Base-by-base conservation (phyloP, 1,140 invertebrate species). In the Ylistrum balloti region DNA sequence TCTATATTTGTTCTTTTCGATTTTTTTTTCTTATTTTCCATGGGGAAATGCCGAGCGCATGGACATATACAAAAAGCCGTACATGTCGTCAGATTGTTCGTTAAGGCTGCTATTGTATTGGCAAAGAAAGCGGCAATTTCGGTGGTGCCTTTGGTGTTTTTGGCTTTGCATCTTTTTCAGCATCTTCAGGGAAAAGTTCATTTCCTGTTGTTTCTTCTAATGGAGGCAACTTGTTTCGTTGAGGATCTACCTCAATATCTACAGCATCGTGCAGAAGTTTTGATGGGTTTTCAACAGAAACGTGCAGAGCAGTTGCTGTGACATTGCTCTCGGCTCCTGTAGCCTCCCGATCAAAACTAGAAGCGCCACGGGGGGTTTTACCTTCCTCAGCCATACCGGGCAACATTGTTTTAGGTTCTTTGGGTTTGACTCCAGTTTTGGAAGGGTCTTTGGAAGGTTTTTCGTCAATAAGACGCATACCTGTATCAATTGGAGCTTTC, bases 341-440 rank as follows among this genome's bases (percentile, higher is more conserved):
- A 74, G 56, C 56, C 56, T 17, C 56, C 56, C 17, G 56, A 28
- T 28, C 56, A 9, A 28, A 74, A 74, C 56, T 28, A 74, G 56
- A 28, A 17, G 56, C 7, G 56, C 28, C 56, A 74, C 22, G n/a
- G 17, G 56, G 56, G 17, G 3, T 74, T 74, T 74, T 74, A 74
- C 56, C 28, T 74, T 74, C 56, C 56, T 74, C 56, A 74, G 56
- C 56, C 56, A 74, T 74, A 74, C 56, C 56, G 56, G 56, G 56
- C 56, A 74, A 74, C 1, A 74, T n/a, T 74, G 56, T 1, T 74
- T 74, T 74, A 74, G 56, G 56, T 28, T 74, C 56, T 74, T 74
- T 74, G 56, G 56, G 56, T 74, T 74, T 74, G 3, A 74, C 56
- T 74, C 56, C 56, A 74, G 56, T 28, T 74, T 74, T 74, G 56